These are phyloP conservation scores for Sitta carolinensis DNA, from an alignment of 2,797 vertebrate genomes.

Conservation along the genomic window DNA sequence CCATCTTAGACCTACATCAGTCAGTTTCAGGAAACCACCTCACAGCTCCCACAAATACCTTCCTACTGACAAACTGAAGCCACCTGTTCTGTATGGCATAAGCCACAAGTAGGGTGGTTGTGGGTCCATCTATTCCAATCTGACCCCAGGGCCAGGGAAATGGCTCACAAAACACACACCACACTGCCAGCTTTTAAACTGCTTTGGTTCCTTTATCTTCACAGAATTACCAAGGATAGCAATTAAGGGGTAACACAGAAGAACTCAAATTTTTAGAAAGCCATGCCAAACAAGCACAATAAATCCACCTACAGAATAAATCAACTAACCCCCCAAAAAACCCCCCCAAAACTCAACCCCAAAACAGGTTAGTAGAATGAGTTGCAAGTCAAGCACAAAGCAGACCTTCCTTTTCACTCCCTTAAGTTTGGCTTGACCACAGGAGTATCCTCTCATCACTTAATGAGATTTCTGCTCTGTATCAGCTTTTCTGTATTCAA, in stretches of 20 bases:
- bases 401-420: neutral
- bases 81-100: neutral
- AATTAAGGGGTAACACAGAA: neutral
- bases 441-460: neutral
- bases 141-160: neutral
- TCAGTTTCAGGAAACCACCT: neutral
- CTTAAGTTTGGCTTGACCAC: neutral
- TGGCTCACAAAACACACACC: neutral
- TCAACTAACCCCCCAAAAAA: rapidly evolving
- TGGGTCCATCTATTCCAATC: neutral
- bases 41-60: neutral
- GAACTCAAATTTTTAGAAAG: neutral
- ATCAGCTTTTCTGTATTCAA: neutral
- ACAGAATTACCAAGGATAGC: neutral
- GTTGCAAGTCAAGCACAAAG: neutral
- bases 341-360: rapidly evolving
- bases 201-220: neutral
- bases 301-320: neutral
- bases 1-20: rapidly evolving
- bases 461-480: neutral
- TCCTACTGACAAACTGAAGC: neutral
- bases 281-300: neutral
- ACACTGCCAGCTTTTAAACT: neutral
- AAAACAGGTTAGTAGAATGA: neutral
- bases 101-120: neutral